These are phyloP conservation scores for Xenus cinereus DNA, from an alignment of 2,113 vertebrate species.

Conservation along the genomic window DNA sequence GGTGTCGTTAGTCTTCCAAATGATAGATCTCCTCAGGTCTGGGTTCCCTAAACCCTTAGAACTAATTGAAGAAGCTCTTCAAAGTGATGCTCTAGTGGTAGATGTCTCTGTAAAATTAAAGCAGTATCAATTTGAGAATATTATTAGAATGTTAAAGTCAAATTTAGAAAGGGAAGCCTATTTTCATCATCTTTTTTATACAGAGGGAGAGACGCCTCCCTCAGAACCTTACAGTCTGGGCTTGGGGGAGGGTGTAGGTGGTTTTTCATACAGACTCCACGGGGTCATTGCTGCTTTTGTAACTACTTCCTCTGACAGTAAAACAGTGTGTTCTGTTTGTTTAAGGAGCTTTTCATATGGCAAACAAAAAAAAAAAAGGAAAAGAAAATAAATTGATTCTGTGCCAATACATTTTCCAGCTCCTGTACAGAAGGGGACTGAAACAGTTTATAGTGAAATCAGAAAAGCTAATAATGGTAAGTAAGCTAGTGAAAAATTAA, in stretches of 20 bases:
- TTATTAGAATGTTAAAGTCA: background rate
- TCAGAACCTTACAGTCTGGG: background rate
- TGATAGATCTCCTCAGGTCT: background rate
- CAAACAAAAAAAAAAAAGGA: background rate
- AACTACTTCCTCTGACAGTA: background rate
- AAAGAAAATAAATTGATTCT: slow-evolving; percentile 58
- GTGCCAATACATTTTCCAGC: slow-evolving; percentile 73
- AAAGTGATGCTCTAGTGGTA: background rate
- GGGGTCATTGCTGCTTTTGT: background rate
- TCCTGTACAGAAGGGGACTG: slow-evolving; percentile 73
- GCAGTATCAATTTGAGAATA: background rate
- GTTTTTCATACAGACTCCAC: background rate
- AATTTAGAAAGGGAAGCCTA: background rate
- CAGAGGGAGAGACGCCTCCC: background rate
- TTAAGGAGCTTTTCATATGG: slow-evolving; percentile 26
- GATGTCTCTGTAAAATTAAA: background rate
- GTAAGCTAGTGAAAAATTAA: slow-evolving; percentile 62
- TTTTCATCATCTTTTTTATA: background rate
- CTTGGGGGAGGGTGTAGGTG: background rate
- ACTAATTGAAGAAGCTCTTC: background rate
- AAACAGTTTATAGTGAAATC: slow-evolving; percentile 83
- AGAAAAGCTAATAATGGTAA: slow-evolving; percentile 76
- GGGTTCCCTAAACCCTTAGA: background rate
- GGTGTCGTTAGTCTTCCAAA: background rate
- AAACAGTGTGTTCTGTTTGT: slow-evolving; percentile 20